Evolutionary conservation across 2,797 vertebrate genomes (phyloP).

Genomic region (Pempheris klunzingeri): DNA sequence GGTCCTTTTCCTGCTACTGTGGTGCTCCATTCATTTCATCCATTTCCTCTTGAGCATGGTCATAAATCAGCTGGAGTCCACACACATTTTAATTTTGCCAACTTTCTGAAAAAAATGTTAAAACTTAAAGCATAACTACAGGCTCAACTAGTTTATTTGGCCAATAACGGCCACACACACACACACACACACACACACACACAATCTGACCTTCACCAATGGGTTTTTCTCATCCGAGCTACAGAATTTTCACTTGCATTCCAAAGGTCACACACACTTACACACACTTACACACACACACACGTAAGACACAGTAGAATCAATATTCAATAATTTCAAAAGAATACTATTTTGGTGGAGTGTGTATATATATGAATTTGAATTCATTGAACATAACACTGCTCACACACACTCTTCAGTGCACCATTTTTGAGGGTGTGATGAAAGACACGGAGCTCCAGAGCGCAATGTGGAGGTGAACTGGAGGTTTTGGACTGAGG

Average conservation of each 20-base stretch:
- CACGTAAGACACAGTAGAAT: conserved; percentile 18
- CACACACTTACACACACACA: conserved; percentile 14
- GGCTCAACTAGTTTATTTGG: background rate
- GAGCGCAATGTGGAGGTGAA: background rate
- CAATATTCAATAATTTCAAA: too few relatives aligned
- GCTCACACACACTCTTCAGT: too few relatives aligned
- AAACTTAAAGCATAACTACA: background rate
- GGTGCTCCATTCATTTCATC: conserved; percentile 27
- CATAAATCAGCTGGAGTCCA: background rate
- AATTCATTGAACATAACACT: too few relatives aligned
- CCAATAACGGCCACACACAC: background rate
- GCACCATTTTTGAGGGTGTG: too few relatives aligned
- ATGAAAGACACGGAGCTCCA: background rate
- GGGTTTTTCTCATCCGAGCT: conserved; percentile 56
- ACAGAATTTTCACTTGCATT: conserved; percentile 63
- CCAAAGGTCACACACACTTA: conserved; percentile 31
- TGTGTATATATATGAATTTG: too few relatives aligned
- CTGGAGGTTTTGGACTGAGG: background rate
- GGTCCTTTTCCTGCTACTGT: conserved; percentile 25
- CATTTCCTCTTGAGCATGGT: background rate
- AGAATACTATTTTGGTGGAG: too few relatives aligned
- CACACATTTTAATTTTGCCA: background rate
- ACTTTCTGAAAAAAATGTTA: background rate
- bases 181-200: conserved; percentile 8
- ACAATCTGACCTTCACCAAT: conserved; percentile 27